Evolutionary conservation across 1,140 invertebrate genomes (phyloP).

Genomic region (Asobara japonica): DNA sequence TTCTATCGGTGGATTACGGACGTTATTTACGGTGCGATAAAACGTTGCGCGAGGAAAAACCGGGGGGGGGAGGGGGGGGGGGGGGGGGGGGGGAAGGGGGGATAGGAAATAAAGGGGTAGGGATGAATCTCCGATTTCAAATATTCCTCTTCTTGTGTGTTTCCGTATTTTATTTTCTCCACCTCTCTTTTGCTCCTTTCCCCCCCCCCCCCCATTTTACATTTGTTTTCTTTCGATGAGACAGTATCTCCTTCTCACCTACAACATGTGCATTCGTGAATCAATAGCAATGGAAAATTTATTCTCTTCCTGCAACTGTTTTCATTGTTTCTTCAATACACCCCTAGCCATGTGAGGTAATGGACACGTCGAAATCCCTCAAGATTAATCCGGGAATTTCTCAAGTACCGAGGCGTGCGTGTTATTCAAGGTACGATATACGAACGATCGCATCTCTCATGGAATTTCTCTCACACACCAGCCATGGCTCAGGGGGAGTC

Average conservation of each 20-base stretch:
- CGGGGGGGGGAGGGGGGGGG: not conserved
- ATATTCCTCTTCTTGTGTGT: conserved; percentile 1
- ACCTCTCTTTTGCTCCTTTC: too few species aligned
- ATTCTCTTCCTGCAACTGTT: not conserved
- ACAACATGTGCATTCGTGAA: not conserved
- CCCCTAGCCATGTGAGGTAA: not conserved
- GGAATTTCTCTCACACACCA: not conserved
- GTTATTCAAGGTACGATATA: conserved; percentile 4
- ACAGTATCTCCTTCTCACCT: not conserved
- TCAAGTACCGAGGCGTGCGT: conserved; percentile 2
- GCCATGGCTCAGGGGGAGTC: not conserved
- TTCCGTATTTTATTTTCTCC: not conserved
- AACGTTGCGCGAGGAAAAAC: conserved; percentile 21
- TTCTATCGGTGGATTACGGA: conserved; percentile 37
- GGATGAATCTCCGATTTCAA: conserved; percentile 28
- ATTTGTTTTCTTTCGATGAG: not conserved
- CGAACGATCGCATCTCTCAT: not conserved
- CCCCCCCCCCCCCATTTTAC: too few species aligned
- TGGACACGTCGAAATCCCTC: not conserved
- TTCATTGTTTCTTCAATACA: not conserved
- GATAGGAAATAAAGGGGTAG: conserved; percentile 14
- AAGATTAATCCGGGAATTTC: conserved; percentile 3
- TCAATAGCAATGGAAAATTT: not conserved
- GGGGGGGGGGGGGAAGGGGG: not conserved
- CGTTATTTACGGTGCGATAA: conserved; percentile 37